Evolutionary conservation across 2,113 vertebrate species (phyloP), one percentile per base, ranked within the genome.

Genomic region (Regulus satrapa): DNA sequence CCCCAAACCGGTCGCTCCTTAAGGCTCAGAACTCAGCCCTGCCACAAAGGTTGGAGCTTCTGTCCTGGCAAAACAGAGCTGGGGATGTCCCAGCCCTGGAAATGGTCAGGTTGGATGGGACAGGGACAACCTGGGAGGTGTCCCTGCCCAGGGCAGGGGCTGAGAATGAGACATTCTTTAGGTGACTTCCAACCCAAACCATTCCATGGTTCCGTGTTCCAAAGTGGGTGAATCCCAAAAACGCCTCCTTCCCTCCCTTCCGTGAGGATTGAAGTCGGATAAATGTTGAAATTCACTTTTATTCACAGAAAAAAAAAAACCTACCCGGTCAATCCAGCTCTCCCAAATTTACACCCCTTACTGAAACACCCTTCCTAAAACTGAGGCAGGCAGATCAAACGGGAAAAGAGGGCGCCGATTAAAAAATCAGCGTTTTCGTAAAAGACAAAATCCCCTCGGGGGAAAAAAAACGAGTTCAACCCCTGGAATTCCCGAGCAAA

Each of bases 401-500:
- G 4, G 12, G 11, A 29, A n/a, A 68, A 81, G 12, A 81, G 12
- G 34, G 0, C 14, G 5, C 12, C 74, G 46, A 43, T 38, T 77
- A 32, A 69, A 69, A 45, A 77, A 52, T 52, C 18, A 77, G 46
- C 32, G 3, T 61, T n/a, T 62, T 74, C n/a, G n/a, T 69, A 38
- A 0, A 45, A 77, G 18, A 28, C 26, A 51, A 87, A 49, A 3
- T n/a, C 32, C 1, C 1, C 45, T 34, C 7, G 18, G 29, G 23
- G n/a, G n/a, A n/a, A n/a, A n/a, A 79, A 75, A 89, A 63, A 63
- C 0, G 0, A 78, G 4, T 69, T 69, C 1, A 0, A 87, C 18
- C 13, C 18, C 29, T 9, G 56, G 32, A 32, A 83, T 83, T 94
- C 74, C 32, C 10, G 40, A 49, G 54, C 19, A 88, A 75, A 85